Conservation (phyloP, 2,113 vertebrate genomes). For the Tretioscincus oriximinensis region DNA sequence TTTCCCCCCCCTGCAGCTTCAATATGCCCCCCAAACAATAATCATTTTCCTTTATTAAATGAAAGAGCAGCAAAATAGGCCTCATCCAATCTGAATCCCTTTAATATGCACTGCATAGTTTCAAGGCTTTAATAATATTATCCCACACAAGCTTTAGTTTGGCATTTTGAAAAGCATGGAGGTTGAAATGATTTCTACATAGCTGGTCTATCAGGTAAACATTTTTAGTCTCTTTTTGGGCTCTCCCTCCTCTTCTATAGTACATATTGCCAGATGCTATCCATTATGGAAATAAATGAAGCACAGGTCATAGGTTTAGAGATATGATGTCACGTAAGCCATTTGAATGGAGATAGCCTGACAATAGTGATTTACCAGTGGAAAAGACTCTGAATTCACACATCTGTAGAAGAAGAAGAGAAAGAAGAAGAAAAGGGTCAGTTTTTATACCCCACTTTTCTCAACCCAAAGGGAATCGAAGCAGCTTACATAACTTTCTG, state of each 20-base stretch:
- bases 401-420: too few species aligned
- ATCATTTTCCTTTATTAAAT: background rate
- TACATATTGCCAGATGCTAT: background rate
- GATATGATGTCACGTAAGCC: too few species aligned
- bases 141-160: background rate
- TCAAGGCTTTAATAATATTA: background rate
- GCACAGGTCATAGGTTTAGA: too few species aligned
- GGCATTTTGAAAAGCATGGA: background rate
- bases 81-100: background rate
- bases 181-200: background rate
- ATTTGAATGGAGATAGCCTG: too few species aligned
- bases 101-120: background rate
- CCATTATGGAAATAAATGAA: background rate
- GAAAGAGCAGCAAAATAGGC: background rate
- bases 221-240: background rate
- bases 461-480: too few species aligned
- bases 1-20: background rate
- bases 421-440: too few species aligned
- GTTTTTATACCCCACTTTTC: too few species aligned
- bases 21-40: background rate
- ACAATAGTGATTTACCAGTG: too few species aligned
- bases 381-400: too few species aligned
- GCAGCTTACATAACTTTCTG: too few species aligned
- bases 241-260: too few species aligned
- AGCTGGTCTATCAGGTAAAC: background rate